Base-by-base conservation (phyloP, 2,797 vertebrate species). In the Eutrigla gurnardus region DNA sequence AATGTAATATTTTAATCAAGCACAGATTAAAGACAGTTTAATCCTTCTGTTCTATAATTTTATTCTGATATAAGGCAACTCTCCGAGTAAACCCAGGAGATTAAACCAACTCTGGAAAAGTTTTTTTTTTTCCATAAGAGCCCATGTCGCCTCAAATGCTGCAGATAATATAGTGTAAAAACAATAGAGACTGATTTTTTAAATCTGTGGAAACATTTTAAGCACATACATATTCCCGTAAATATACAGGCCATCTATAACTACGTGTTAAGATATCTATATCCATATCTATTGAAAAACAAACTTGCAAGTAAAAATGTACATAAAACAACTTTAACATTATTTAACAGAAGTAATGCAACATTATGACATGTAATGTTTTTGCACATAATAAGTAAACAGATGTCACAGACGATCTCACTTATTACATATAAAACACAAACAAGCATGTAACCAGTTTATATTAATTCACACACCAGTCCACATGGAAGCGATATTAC, bases 401-500 rank as follows among this genome's bases (percentile, higher is more conserved):
- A 65, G 13, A 25, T 32, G 3, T 11, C 45, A 42, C 40, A 63
- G 10, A 18, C 52, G 66, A 9, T 54, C 4, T 70, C 8, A 18
- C 12, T 54, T 46, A 36, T 6, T 37, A 43, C 59, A 15, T 42
- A 61, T 63, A 53, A 58, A 73, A 63, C 50, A 18, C 36, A 53
- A 75, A 68, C 40, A 70, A 64, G 25, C 13, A 13, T 33, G n/a
- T 32, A 2, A 68, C 14, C 1, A 35, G 25, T 78, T 62, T 73
- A 60, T 37, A 72, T 62, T 70, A 25, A 60, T 1, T 71, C 70
- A 76, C 71, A 73, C 5, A 47, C 60, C 40, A 45, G n/a, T 66
- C 84, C 54, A 80, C 62, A 76, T 66, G 60, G 63, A 70, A 36
- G 37, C 63, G 54, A 79, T 81, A 92, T 90, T 90, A 91, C 52